Base-by-base conservation (phyloP, 2,113 vertebrate species). In the Vireo altiloquus region DNA sequence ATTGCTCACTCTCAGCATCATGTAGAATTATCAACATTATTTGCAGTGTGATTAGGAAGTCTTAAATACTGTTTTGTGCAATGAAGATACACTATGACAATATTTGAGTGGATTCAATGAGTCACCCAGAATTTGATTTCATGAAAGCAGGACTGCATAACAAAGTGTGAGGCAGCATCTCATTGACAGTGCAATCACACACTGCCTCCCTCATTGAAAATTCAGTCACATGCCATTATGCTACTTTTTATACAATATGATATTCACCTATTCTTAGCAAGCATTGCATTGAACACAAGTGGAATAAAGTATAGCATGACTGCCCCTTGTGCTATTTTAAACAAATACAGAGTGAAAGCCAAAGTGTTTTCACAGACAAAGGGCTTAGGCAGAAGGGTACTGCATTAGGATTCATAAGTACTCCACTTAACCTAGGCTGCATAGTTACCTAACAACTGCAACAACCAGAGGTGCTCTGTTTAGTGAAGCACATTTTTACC, bases 231-330 rank as follows among this genome's bases (percentile, higher is more conserved):
- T 64, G 77, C 81, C 89, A 79, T 92, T 91, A 94, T 93, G 95
- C 66, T 96, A 46, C 81, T 94, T 95, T 90, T 93, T 65, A 54
- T 89, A 94, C 74, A 83, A 87, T 78, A 50, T 80, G 60, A 97
- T 84, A 91, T 27, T 74, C 27, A 23, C 83, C 94, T 93, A 89
- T 94, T 93, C 91, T 95, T 94, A 96, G 94, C 79, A 82, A 91
- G 60, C 15, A 1, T 25, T 4, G 2, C 39, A 2, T 49, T 65
- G 63, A 93, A 87, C 17, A 13, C 54, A 71, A 82, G 90, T 23
- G 42, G 78, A 95, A 95, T 82, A 33, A 86, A 78, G 56, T 4
- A 53, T 2, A 31, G 88, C 76, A 61, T 39, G 52, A 44, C 69
- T 86, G 63, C 47, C 90, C 83, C 61, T 93, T 64, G 28, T 57